These are phyloP conservation scores for Meiosimyza decipiens DNA, from an alignment of 2,888 invertebrate species.

Conservation along the genomic window DNA sequence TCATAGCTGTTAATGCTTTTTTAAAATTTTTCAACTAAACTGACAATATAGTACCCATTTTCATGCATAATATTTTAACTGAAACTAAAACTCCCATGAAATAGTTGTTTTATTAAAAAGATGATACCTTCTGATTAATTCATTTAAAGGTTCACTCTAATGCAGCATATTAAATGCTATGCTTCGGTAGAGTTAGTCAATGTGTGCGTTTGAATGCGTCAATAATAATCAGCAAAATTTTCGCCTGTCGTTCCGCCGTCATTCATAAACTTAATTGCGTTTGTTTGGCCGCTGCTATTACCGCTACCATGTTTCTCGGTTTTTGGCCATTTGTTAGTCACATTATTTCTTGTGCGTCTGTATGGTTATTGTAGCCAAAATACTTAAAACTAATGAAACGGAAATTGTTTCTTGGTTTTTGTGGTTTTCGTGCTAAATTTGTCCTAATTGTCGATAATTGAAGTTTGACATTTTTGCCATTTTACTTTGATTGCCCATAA, in stretches of 20 bases:
- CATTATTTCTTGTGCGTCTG: slow-evolving; percentile 5
- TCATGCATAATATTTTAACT: too few relatives aligned
- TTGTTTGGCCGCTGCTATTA: slow-evolving; percentile 18
- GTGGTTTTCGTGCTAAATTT: slow-evolving; percentile 35
- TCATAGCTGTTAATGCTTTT: too few relatives aligned
- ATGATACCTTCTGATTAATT: too few relatives aligned
- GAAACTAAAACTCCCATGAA: too few relatives aligned
- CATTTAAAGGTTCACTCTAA: too few relatives aligned
- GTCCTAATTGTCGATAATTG: slow-evolving; percentile 39
- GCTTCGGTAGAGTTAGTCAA: neutral
- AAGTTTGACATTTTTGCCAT: slow-evolving; percentile 19
- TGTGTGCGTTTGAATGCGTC: slow-evolving; percentile 1
- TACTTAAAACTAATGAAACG: slow-evolving; percentile 36
- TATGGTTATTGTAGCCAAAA: neutral
- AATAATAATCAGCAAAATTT: slow-evolving; percentile 2
- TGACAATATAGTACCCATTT: too few relatives aligned
- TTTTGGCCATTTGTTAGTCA: neutral
- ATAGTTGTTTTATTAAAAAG: too few relatives aligned
- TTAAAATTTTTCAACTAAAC: too few relatives aligned
- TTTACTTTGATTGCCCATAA: too few relatives aligned
- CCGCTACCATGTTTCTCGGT: slow-evolving; percentile 2
- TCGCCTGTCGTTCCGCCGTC: slow-evolving; percentile 28
- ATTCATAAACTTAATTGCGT: slow-evolving; percentile 24
- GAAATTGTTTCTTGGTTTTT: slow-evolving; percentile 31
- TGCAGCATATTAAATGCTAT: too few relatives aligned